Evolutionary conservation across 1,140 invertebrate species (phyloP).

Genomic region (Pogonognathellus flavescens): DNA sequence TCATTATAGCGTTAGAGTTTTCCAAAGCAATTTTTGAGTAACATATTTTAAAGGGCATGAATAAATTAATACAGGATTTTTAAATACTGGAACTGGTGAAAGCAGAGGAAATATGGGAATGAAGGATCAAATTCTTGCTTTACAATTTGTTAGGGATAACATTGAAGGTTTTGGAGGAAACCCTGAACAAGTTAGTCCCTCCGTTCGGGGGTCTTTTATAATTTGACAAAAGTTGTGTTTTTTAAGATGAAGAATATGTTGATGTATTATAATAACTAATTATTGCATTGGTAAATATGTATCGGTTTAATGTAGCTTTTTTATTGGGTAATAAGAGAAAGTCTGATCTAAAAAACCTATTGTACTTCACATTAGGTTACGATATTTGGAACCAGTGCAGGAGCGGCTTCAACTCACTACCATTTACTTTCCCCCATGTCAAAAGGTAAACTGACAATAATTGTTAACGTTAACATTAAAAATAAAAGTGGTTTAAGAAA

Average conservation of each 20-base stretch:
- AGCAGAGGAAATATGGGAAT: conserved; percentile 70
- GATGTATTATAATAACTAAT: no score
- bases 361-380: no score
- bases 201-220: no score
- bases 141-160: conserved; percentile 57
- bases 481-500: not conserved
- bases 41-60: no score
- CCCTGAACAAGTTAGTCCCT: conserved; percentile 71
- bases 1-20: not conserved
- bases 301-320: no score
- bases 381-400: conserved; percentile 75
- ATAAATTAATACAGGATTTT: conserved; percentile 60
- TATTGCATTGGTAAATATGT: no score
- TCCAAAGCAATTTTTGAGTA: no score
- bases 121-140: conserved; percentile 69
- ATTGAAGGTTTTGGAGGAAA: conserved; percentile 69
- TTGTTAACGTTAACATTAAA: no score
- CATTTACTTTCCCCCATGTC: conserved; percentile 75
- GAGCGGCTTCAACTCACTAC: conserved; percentile 74
- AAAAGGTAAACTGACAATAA: conserved; percentile 60
- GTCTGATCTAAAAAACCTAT: no score
- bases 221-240: no score
- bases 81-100: conserved; percentile 68
- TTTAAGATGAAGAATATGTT: no score
- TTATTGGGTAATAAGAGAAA: no score